Base-by-base conservation (phyloP, 2,797 vertebrate species). In the Diplodus puntazzo region DNA sequence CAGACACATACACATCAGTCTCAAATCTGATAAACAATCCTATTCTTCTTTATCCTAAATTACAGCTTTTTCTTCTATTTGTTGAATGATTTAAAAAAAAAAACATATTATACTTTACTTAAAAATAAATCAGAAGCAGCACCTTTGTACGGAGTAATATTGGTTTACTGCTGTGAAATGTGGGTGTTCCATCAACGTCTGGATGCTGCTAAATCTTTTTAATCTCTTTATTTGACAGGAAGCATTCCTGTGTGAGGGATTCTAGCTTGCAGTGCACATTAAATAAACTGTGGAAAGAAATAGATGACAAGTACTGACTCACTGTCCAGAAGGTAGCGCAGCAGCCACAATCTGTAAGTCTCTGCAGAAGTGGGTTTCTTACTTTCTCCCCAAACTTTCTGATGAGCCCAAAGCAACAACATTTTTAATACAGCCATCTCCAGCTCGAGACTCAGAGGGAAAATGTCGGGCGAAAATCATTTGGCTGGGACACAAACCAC, bases 1-100 rank as follows among this genome's bases (percentile, higher is more conserved):
- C 80, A 92, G 20, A 88, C 74, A 86, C 62, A 83, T 45, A 66
- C 52, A 84, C 72, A 79, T 79, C 61, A 81, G 64, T 71, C 64
- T 80, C n/a, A 72, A 53, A 83, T 81, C 68, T 70, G 23, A 80
- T 45, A 77, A 77, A 89, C 71, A 82, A 65, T 64, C 20, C 27
- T 20, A 18, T 63, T 70, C 48, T 27, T 74, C 70, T 67, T 53
- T 21, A 68, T 59, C 46, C 39, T 10, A 64, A 46, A 81, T 27
- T 18, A 69, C 17, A 69, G 18, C 25, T 42, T 79, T 0, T 60
- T 53, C n/a, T 66, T 42, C 25, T 12, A 30, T 71, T 63, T 8
- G 59, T 17, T 60, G 17, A 67, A 16, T n/a, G 3, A 45, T 67
- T 60, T 34, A 80, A 5, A 46, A 75, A 69, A 69, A 25, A 25